Evolutionary conservation across 2,797 vertebrate species (phyloP).

Genomic region (Botia almorhae): DNA sequence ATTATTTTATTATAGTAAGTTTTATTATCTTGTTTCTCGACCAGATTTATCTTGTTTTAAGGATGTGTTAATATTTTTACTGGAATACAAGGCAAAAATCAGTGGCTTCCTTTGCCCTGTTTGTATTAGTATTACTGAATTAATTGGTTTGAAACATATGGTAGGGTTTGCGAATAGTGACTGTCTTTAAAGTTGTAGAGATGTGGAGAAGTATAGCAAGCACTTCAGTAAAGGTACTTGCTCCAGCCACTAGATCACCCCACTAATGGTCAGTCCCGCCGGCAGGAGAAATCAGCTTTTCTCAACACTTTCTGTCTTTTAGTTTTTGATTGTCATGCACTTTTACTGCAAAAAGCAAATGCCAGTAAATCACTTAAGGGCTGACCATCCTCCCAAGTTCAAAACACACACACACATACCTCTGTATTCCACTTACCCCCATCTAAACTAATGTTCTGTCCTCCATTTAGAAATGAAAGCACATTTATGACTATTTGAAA

Average conservation of each 20-base stretch:
- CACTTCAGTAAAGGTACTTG: conserved; percentile 53
- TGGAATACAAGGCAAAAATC: neutral
- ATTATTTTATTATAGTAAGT: no score
- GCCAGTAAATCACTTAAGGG: conserved; percentile 74
- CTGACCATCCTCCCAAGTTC: conserved; percentile 60
- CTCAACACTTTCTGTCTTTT: conserved; percentile 63
- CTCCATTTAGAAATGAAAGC: conserved; percentile 22
- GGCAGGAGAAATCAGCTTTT: conserved; percentile 72
- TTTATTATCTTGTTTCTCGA: no score
- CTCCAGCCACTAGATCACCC: conserved; percentile 66
- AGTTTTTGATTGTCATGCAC: conserved; percentile 63
- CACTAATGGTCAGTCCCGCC: conserved; percentile 68
- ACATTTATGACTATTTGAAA: neutral
- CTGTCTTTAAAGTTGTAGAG: conserved; percentile 35
- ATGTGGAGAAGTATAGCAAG: neutral
- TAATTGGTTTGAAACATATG: neutral
- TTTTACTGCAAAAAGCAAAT: conserved; percentile 73
- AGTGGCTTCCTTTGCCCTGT: neutral
- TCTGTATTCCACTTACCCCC: conserved; percentile 48
- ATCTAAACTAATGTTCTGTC: conserved; percentile 18
- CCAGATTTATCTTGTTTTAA: neutral
- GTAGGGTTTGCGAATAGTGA: neutral
- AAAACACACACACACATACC: conserved; percentile 11
- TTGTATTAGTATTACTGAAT: neutral
- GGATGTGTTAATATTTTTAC: neutral